phyloP scores from a whole-genome alignment of 2,113 vertebrate species.

The Psilopogon haemacephalus region DNA sequence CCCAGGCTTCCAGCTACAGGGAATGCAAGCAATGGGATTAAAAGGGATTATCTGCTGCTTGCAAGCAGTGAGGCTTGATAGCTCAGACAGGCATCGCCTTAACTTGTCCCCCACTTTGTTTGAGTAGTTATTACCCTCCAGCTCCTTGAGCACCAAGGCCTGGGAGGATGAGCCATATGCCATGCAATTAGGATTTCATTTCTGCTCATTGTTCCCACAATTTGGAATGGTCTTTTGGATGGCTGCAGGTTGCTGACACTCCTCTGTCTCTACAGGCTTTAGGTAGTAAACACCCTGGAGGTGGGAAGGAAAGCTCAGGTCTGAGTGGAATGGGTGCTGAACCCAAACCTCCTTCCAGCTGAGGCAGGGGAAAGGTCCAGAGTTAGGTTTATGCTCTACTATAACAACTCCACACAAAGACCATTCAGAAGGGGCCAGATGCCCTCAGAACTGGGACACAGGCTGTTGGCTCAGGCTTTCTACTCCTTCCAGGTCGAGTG shows the following conservation, averaged over 20 bases:
- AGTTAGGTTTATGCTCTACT: neutral
- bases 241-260: neutral
- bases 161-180: conserved; percentile 10
- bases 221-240: neutral
- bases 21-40: conserved; percentile 63
- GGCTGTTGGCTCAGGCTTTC: neutral
- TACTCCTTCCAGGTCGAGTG: neutral
- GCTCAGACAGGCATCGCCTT: neutral
- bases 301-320: neutral
- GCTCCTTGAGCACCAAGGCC: neutral
- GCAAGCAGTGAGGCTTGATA: conserved; percentile 17
- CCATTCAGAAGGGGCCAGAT: neutral
- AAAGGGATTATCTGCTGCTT: conserved; percentile 39
- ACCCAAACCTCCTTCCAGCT: neutral
- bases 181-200: neutral
- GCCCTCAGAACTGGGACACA: neutral
- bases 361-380: neutral
- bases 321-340: neutral
- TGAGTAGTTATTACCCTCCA: neutral
- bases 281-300: neutral
- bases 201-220: neutral
- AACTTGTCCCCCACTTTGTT: neutral
- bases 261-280: neutral
- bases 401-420: neutral
- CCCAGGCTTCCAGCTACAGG: neutral